These are phyloP conservation scores for Neoseiulus cucumeris DNA, from an alignment of 1,140 invertebrate genomes.

Conservation along the genomic window DNA sequence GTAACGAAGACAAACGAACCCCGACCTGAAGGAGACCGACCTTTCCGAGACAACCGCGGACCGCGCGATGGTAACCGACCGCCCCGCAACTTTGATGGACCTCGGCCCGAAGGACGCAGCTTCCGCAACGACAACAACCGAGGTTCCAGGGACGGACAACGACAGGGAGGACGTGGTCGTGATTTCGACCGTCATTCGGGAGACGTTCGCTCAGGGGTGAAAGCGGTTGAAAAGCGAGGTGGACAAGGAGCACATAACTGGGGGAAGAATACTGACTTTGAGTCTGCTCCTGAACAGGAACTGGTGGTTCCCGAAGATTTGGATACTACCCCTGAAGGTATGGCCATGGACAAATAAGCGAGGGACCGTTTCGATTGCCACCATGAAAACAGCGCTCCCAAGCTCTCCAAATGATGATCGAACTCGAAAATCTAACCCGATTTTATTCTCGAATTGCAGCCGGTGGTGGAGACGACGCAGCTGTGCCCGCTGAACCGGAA, in stretches of 20 bases:
- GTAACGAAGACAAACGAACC: not conserved
- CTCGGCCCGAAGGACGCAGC: not conserved
- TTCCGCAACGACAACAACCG: not conserved
- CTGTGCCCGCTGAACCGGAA: not conserved
- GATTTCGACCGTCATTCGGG: slow-evolving; percentile 1
- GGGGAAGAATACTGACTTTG: not conserved
- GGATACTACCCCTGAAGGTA: too few relatives aligned
- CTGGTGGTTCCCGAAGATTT: too few relatives aligned
- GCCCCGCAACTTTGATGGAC: not conserved
- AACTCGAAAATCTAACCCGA: too few relatives aligned
- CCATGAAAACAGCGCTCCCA: too few relatives aligned
- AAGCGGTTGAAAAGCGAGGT: not conserved
- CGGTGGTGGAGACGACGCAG: not conserved
- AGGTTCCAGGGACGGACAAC: not conserved
- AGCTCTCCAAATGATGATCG: too few relatives aligned
- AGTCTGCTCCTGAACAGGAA: too few relatives aligned
- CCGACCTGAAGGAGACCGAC: not conserved
- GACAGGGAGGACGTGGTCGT: too few relatives aligned
- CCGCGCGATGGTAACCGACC: not conserved
- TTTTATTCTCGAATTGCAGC: not conserved
- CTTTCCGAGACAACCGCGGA: not conserved
- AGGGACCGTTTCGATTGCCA: too few relatives aligned
- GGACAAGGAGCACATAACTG: not conserved
- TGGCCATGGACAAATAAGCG: too few relatives aligned
- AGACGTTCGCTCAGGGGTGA: not conserved